phyloP scores from a whole-genome alignment of 2,113 vertebrate genomes.

The Trichomycterus rosablanca region DNA sequence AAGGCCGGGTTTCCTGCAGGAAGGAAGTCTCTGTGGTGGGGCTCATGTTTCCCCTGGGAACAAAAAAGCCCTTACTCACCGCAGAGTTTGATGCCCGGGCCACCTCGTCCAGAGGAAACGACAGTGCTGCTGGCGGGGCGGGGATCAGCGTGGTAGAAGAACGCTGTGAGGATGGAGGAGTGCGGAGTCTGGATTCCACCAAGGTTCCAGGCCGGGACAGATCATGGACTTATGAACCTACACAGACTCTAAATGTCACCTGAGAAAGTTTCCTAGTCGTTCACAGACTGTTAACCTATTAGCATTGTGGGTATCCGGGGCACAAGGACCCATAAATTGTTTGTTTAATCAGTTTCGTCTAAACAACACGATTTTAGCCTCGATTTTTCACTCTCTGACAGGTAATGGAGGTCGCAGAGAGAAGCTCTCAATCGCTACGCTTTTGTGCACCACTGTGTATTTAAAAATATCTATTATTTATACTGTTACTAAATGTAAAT shows the following conservation, averaged over 20 bases:
- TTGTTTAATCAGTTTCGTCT: no score
- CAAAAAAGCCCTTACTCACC: neutral
- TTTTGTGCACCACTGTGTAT: no score
- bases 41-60: neutral
- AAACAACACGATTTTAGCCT: no score
- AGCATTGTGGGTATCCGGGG: neutral
- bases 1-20: neutral
- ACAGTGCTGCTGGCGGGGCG: neutral
- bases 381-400: no score
- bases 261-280: neutral
- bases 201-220: neutral
- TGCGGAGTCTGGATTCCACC: neutral
- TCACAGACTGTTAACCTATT: neutral
- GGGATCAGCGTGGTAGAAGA: neutral
- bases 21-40: constrained; percentile 1
- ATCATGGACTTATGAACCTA: neutral
- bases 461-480: no score
- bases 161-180: neutral
- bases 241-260: neutral
- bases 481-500: no score
- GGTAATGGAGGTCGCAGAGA: no score
- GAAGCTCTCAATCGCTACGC: no score
- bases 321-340: no score
- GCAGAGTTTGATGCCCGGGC: neutral
- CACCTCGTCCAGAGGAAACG: neutral